Base-by-base conservation (phyloP, 2,797 vertebrate species). In the Falco berigora region DNA sequence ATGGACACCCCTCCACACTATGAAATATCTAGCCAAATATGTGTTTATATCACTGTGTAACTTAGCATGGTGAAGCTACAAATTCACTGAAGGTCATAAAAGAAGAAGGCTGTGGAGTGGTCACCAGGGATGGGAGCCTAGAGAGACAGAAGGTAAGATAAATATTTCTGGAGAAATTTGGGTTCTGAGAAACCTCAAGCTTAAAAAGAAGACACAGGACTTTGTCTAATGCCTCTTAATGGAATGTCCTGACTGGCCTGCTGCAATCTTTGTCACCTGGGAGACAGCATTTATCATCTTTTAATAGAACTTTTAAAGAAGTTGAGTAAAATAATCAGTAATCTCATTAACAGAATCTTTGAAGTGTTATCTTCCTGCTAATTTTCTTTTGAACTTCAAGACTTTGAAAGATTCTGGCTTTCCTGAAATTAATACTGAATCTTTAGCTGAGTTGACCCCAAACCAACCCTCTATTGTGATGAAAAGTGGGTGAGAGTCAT, bases 1-100 rank as follows among this genome's bases (percentile, higher is more conserved):
- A 49, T 12, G 9, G 38, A 14, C 67, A 0, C 1, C 8, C 12
- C 10, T 24, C 10, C 24, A 5, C 42, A 20, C 25, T 68, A 38
- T 50, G 40, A 55, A 61, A 28, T 68, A 63, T 64, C 17, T 80
- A 28, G 25, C 8, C 25, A 73, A 83, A 64, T 64, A 8, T 21
- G 21, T 4, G 47, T 32, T 75, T 53, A 8, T 62, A 36, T 59
- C 17, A 5, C 15, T 27, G 6, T 63, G 28, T n/a, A 62, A 27
- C 16, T 74, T 52, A 25, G 14, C 11, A 49, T 8, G 76, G 17
- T 68, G 59, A 79, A 40, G 58, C 49, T 71, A 50, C 32, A 53
- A 46, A 36, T 14, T 36, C 59, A 24, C 4, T 42, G 9, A 67
- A 30, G 24, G 58, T 16, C 28, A 28, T 34, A 58, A 52, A 42